A percentile compares a stretch with the other conserved stretches of the same genome.
phyloP scores from a whole-genome alignment of 2,888 invertebrate species.

The Taphrorychus bicolor region DNA sequence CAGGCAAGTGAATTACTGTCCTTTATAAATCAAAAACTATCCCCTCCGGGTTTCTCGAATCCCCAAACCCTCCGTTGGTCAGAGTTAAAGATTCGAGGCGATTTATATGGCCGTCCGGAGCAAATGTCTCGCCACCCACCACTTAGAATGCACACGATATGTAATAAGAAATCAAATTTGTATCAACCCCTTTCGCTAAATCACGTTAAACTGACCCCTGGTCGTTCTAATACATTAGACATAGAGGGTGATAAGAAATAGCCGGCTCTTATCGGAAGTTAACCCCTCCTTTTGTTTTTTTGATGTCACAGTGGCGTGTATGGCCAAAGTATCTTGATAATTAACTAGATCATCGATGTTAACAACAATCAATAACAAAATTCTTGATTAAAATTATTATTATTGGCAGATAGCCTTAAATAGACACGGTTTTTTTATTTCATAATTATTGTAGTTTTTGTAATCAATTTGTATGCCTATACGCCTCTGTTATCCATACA shows the following conservation, averaged over 20 bases:
- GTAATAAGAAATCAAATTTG: conserved; percentile 40
- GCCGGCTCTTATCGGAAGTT: conserved; percentile 36
- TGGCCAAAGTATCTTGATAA: not conserved
- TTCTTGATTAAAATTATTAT: not conserved
- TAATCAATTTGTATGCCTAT: not conserved
- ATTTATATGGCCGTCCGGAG: conserved; percentile 35
- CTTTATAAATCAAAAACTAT: not conserved
- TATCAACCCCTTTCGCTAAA: conserved; percentile 36
- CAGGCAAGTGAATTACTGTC: conserved; percentile 2
- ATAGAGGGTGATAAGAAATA: conserved; percentile 39
- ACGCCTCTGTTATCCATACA: conserved; percentile 21
- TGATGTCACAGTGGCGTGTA: conserved; percentile 13
- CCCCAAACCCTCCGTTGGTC: not conserved
- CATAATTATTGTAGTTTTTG: not conserved
- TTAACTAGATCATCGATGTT: too few relatives aligned
- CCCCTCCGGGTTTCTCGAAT: not conserved
- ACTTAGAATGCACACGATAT: conserved; percentile 36
- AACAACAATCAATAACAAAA: not conserved
- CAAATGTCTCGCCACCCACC: conserved; percentile 36
- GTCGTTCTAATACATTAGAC: conserved; percentile 40
- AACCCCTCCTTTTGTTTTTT: conserved; percentile 30
- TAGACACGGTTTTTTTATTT: not conserved
- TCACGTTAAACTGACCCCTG: conserved; percentile 38
- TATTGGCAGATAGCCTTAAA: not conserved
- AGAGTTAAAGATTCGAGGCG: conserved; percentile 5